phyloP scores from a whole-genome alignment of 2,797 vertebrate genomes.

The Phoebastria nigripes region DNA sequence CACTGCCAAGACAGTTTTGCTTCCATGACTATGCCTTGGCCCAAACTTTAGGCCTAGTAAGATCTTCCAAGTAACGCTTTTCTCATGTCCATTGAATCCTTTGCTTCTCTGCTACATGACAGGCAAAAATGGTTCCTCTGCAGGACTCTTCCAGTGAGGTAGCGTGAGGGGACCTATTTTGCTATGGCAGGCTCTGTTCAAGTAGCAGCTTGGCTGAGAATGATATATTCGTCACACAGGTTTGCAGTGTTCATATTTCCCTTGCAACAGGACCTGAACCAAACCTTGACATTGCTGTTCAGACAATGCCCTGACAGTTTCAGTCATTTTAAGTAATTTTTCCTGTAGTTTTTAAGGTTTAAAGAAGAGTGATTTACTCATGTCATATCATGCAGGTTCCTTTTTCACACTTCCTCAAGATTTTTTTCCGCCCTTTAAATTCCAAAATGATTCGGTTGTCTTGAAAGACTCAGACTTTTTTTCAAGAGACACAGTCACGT shows the following conservation, averaged over 20 bases:
- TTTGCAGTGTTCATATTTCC: neutral
- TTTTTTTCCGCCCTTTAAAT: neutral
- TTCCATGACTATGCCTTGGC: neutral
- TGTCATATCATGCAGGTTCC: neutral
- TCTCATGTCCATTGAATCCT: neutral
- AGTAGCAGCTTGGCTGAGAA: neutral
- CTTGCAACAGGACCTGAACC: neutral
- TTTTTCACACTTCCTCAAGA: neutral
- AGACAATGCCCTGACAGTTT: neutral
- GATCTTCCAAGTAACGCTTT: neutral
- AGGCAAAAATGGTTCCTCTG: neutral
- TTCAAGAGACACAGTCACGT: accelerated
- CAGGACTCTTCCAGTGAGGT: neutral
- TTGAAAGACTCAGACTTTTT: neutral
- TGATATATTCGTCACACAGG: neutral
- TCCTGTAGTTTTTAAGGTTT: neutral
- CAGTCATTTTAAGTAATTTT: neutral
- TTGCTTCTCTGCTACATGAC: neutral
- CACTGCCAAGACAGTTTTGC: neutral
- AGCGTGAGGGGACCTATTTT: neutral
- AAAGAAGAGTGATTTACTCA: neutral
- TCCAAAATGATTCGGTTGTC: accelerated
- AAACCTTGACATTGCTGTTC: neutral
- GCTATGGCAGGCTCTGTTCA: neutral
- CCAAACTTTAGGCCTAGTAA: neutral